Evolutionary conservation across 2,797 vertebrate species (phyloP), one percentile per base, ranked within the genome.

Genomic region (Rhinella marina): DNA sequence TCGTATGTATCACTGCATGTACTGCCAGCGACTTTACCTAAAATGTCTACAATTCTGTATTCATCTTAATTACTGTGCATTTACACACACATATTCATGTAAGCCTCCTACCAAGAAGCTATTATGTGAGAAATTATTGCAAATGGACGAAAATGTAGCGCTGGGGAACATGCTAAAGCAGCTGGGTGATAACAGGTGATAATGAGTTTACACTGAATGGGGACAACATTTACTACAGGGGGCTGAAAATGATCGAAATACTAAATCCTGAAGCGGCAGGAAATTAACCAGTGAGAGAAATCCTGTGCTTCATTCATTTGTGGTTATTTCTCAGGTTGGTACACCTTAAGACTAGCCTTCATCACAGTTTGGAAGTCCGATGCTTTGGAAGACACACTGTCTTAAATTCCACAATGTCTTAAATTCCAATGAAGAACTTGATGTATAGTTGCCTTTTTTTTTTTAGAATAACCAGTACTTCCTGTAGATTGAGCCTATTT

Each of bases 131-230:
- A 73, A 73, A 73, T 73, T 9, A 73, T 48, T 73, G 70, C 70
- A 73, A 73, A 73, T 73, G 32, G 70, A 32, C 70, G 32, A 73
- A 73, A 73, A 73, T 73, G 70, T 48, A 73, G 32, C 17, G 19
- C 70, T 21, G 70, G 32, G 32, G 27, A 72, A 73, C 70, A 73
- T 73, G 70, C 32, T 41, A 73, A 48, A 73, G 70, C 70, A 73
- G 70, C 70, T 73, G 70, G 70, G 32, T 48, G 32, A 73, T 73
- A 73, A 73, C 70, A 73, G 70, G 70, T 23, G 70, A 73, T 73
- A 73, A 73, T 73, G 70, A 73, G 70, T 73, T 73, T 73, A 73
- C 70, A 48, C 70, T 48, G 70, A 41, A 73, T 73, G 70, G 70
- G 70, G 70, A 73, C 70, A 48, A 48, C 70, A 73, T 48, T 73